These are phyloP conservation scores for Trochalopteron elliotii DNA, from an alignment of 2,113 vertebrate genomes.

Conservation along the genomic window DNA sequence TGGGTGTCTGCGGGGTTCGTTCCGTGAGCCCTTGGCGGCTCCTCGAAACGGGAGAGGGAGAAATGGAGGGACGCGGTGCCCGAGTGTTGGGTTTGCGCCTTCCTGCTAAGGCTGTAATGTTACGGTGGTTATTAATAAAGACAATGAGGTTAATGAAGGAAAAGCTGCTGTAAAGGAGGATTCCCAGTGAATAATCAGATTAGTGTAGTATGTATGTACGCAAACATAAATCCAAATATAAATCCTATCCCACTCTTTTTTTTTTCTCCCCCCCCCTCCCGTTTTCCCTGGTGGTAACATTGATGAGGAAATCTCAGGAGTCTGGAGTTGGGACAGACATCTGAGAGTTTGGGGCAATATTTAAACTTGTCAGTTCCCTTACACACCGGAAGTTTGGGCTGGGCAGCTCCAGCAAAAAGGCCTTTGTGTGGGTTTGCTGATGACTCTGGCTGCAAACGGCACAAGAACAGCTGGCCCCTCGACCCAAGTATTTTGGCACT, in stretches of 20 bases:
- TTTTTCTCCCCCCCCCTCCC: fast-evolving
- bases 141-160: not conserved
- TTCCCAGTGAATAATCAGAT: not conserved
- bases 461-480: not conserved
- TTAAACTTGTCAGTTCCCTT: not conserved
- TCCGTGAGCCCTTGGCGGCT: not conserved
- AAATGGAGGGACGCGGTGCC: not conserved
- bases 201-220: not conserved
- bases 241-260: not conserved
- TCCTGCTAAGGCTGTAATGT: not conserved
- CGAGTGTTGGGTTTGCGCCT: not conserved
- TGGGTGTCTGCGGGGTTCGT: not conserved
- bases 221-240: not conserved
- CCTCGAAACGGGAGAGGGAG: not conserved
- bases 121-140: not conserved
- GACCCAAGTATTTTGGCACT: not conserved
- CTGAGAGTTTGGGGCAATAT: not conserved
- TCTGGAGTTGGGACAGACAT: not conserved
- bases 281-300: fast-evolving
- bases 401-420: not conserved
- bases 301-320: not conserved
- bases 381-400: not conserved
- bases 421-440: not conserved
- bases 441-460: not conserved
- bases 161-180: not conserved